Evolutionary conservation across 1,140 invertebrate genomes (phyloP), one percentile per base, ranked within the genome.

Genomic region (Propsilocerus akamusi): DNA sequence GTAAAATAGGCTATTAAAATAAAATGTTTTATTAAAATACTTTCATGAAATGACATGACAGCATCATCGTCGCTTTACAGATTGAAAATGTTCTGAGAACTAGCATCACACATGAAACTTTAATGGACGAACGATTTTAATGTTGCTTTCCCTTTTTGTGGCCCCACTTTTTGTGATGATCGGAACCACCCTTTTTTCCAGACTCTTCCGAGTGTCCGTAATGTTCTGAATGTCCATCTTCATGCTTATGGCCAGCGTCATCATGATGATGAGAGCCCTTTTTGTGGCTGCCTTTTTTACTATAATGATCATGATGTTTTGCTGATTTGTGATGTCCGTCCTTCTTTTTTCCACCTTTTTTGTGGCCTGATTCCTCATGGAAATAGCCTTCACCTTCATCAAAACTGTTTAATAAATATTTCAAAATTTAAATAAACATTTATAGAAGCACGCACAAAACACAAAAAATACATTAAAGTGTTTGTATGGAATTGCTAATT

Each of bases 201-300:
- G 76, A 72, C 53, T 79, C 74, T 47, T 72, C 68, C 28, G 77
- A 73, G 57, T 80, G 72, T 46, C 74, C 71, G 59, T 78, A 76
- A 50, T 80, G 76, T 51, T 78, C 74, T 37, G 78, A 71, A 52
- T 81, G 74, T 7, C 76, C 76, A 59, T 77, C 73, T 53, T 78
- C 71, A 34, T 72, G 69, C 54, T 79, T 75, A 59, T 79, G 75
- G 54, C 54, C 50, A 48, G 48, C 25, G 17, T 64, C 56, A 26
- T 64, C 58, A 51, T 63, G 58, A 51, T 65, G 62, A 47, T 51
- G 51, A 26, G 53, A 52, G 3, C 70, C 72, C 55, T 72, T 69
- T 51, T 72, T 73, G 55, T 78, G 74, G 58, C 79, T 74, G 0
- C 79, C 80, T 55, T 84, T 83, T 59, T 84, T 83, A 12, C 79